Base-by-base conservation (phyloP, 2,797 vertebrate species). In the Hemibagrus guttatus region DNA sequence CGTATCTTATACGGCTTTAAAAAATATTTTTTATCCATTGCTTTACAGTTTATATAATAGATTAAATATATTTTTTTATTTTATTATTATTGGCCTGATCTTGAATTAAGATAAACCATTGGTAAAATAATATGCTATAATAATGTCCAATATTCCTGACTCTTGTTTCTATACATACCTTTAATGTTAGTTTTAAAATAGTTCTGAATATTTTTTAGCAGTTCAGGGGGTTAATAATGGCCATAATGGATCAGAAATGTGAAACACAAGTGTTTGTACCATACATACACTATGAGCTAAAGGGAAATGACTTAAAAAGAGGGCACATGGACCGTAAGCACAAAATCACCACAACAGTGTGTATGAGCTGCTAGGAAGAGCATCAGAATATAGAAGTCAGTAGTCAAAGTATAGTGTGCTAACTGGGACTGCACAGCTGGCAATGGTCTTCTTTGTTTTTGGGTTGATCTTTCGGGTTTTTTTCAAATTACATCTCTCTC, bases 401-500 rank as follows among this genome's bases (percentile, higher is more conserved):
- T 83, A 83, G 21, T 81, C 54, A 66, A 76, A 26, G 56, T 74
- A 28, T 39, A 76, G 81, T 82, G 71, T 85, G 58, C 71, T 78
- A 75, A 84, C 85, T 88, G 81, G 66, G 49, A 56, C n/a, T 58
- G 83, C 78, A 84, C 71, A 85, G 68, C 84, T 85, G 56, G 31
- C 14, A 39, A 79, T 14, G 31, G 61, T 64, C 26, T 69, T 87
- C 61, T 86, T 66, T 81, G 35, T 61, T 85, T 59, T 76, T 54
- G 21, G 42, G 54, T 59, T 54, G 66, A 23, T 82, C 74, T 79
- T 59, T 46, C 63, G n/a, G n/a, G n/a, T 58, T 66, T 82, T 58
- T 91, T 28, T 88, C 7, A 31, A 61, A 23, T 71, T 80, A 81
- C 86, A 80, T 64, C 23, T n/a, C 80, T 56, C 90, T 92, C 85